Evolutionary conservation across 2,797 vertebrate genomes (phyloP), one percentile per base, ranked within the genome.

Genomic region (Carduelis carduelis): DNA sequence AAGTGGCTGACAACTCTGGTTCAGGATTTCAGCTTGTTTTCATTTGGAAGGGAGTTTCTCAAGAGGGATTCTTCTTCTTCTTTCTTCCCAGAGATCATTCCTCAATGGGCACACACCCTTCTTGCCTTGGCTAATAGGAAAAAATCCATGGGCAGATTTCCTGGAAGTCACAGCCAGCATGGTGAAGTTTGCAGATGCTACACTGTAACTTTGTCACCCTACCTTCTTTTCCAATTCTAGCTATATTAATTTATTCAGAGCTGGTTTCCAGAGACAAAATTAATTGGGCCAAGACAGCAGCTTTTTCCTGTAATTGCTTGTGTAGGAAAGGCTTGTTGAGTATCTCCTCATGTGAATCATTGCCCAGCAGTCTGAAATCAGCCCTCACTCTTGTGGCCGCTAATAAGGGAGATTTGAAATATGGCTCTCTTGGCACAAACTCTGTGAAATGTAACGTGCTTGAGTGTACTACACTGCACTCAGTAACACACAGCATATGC

Each of bases 331-430:
- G 91, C 55, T 96, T 97, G 85, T 97, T 97, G 96, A 94, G 74
- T 80, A 93, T 94, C 83, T 97, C 92, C 63, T 97, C 70, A 87
- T 93, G 91, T 97, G 95, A 97, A 97, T 97, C 96, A 96, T 95
- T 88, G 86, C 90, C 91, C 77, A 83, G 89, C 77, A 94, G 91
- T 88, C 74, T 95, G 71, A 97, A 97, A 96, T 96, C 78, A 97
- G 8, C 72, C 32, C 4, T 4, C 52, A 56, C 83, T 94, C 90
- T 61, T 6, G 8, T 53, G 93, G 69, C 92, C 3, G 1, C 92
- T 98, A 92, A 87, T 92, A 87, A 93, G 79, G 34, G 23, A 63
- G 69, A 77, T 84, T 84, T 94, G 89, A 94, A 96, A 78, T 43
- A 50, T 3, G 8, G 44, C 56, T 92, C 78, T 90, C 92, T 70